Base-by-base conservation (phyloP, 2,888 invertebrate species). In the Psylliodes chrysocephalus region DNA sequence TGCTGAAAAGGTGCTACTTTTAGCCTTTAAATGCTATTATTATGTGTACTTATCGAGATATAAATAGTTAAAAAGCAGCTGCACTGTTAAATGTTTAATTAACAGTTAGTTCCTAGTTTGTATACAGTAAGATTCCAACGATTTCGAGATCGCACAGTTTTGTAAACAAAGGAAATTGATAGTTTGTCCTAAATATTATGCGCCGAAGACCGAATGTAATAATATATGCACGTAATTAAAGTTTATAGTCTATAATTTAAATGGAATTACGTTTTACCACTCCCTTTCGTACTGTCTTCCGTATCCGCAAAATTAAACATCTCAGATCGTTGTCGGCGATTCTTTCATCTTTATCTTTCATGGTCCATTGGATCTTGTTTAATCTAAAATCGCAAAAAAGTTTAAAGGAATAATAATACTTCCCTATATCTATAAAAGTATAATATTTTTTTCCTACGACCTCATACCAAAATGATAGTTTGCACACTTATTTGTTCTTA, bases 1-100 rank as follows among this genome's bases (percentile, higher is more conserved):
- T 53, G 63, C 44, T 61, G 60, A 44, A 67, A 64, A 67, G 67
- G 67, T 67, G 67, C 66, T 63, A 55, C 60, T 62, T 63, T 63
- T 66, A 59, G 59, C 49, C 40, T 38, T 18, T 57, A 57, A 57
- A 57, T 38, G 47, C 57, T 57, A 49, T 40, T 51, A 55, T 55
- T 55, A 30, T 46, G 44, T 44, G 33, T 46, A 49, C 28, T 59
- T 59, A 59, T 59, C 59, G 40, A 59, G 59, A 59, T 59, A 59
- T 59, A 59, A 59, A 59, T 59, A 59, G 59, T 40, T 40, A 35
- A 49, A 19, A 28, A 38, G 49, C 59, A 59, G 59, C 59, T 59
- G 59, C 59, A 40, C 40, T 40, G 38, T 51, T 59, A 33, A 42
- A 42, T 42, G 44, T 44, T 55, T 55, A 59, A 59, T 59, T 59